phyloP scores from a whole-genome alignment of 2,113 vertebrate genomes.

The Vicugna pacos region DNA sequence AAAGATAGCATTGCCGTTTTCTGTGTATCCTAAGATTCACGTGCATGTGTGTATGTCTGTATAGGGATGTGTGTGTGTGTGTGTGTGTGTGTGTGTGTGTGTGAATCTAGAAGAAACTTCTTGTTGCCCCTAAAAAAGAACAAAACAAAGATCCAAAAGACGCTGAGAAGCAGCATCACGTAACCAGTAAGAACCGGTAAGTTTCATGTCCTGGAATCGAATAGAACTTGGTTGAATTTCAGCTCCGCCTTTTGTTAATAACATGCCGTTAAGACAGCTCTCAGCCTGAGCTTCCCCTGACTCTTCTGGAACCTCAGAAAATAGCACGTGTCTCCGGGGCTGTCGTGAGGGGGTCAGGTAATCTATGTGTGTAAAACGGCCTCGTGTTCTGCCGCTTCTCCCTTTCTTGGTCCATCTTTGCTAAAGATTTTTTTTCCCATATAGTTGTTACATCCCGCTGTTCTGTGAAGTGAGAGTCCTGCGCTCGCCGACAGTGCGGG shows the following conservation, averaged over 20 bases:
- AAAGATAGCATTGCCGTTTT: not conserved
- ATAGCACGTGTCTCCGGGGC: too few species aligned
- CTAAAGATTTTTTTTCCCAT: not conserved
- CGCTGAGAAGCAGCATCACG: not conserved
- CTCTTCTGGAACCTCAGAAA: not conserved
- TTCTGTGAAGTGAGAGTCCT: not conserved
- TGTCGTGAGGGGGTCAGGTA: not conserved
- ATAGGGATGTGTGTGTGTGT: not conserved
- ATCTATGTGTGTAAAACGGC: not conserved
- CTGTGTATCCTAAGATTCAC: not conserved
- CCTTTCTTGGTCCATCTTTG: not conserved
- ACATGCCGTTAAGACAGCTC: not conserved
- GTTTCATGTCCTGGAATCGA: not conserved
- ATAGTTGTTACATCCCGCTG: not conserved
- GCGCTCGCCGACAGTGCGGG: not conserved
- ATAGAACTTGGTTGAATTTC: not conserved
- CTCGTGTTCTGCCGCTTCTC: not conserved
- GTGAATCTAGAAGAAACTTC: not conserved
- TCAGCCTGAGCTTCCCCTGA: not conserved
- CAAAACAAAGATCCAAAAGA: not conserved
- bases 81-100: not conserved
- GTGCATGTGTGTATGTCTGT: not conserved
- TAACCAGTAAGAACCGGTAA: not conserved
- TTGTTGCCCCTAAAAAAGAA: not conserved
- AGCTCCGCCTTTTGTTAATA: not conserved